Base-by-base conservation (phyloP, 2,888 invertebrate species). In the Bombylius major region DNA sequence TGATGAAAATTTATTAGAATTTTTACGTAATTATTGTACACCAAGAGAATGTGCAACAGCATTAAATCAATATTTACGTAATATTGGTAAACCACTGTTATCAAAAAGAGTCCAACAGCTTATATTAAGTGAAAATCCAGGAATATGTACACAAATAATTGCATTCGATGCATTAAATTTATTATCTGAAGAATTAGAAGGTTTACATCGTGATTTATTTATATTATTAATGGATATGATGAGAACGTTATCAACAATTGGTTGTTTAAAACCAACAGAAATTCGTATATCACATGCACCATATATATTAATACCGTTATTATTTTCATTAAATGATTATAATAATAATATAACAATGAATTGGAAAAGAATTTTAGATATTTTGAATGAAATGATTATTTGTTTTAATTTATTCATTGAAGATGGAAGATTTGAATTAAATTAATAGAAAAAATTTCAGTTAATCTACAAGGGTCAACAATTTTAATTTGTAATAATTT, bases 21-120 rank as follows among this genome's bases (percentile, higher is more conserved):
- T 56, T 54, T 47, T 60, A 36, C 49, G 48, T 55, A 33, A 50
- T 14, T 51, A 33, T 46, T 54, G 56, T 53, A 51, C 60, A 50
- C 56, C 59, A 42, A 51, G 59, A 14, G 60, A 60, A 56, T 60
- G 60, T 56, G 60, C 60, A 12, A 54, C 60, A 45, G 60, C 57
- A 13, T 53, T 59, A 51, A 56, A 53, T 47, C 42, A 47, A 36
- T 60, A 58, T 53, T 42, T 60, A 31, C 50, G 54, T 46, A 47
- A 48, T 39, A 47, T 59, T 44, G 54, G 53, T 5, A 53, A 56
- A 34, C 60, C 58, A 36, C 47, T 60, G 39, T 51, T 60, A n/a
- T 50, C 60, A n/a, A 55, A 55, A 51, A 54, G 60, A 1, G 57
- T 59, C 33, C 59, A 59, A 34, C 55, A 53, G 9, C 42, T 60